Percentiles rank a stretch among this genome's conserved stretches.
Conservation (phyloP, 2,797 vertebrate species). For the Hippopotamyrus pictus region DNA sequence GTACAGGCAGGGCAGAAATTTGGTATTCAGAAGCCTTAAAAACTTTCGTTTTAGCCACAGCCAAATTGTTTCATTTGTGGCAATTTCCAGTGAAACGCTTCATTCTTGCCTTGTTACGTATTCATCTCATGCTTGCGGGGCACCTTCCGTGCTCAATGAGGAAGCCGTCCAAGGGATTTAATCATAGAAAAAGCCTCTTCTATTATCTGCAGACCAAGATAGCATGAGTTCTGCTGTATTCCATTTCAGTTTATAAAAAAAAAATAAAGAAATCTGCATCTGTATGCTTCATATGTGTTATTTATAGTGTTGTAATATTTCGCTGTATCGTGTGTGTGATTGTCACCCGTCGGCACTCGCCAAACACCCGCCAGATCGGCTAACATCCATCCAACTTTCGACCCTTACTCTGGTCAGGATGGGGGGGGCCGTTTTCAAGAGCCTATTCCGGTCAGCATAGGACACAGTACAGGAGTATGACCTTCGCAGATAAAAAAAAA, state of each 20-base stretch:
- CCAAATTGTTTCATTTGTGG: conserved; percentile 3
- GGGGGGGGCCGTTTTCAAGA: neutral
- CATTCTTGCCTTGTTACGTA: neutral
- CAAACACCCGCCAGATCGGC: neutral
- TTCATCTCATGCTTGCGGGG: neutral
- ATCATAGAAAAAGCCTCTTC: neutral
- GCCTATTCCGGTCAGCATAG: neutral
- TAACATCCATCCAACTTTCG: neutral
- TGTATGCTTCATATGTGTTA: neutral
- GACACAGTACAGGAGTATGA: neutral
- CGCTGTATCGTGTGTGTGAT: neutral
- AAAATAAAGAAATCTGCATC: neutral
- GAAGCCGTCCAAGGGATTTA: neutral
- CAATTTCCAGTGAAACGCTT: neutral
- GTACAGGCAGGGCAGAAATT: neutral
- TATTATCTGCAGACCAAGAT: neutral
- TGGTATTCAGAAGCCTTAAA: conserved; percentile 3
- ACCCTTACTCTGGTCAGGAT: neutral
- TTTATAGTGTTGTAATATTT: neutral
- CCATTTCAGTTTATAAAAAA: neutral
- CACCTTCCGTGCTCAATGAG: neutral
- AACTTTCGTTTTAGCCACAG: neutral
- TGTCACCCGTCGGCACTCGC: neutral
- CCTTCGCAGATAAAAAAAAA: neutral
- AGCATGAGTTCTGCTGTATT: neutral